Evolutionary conservation across 2,113 vertebrate genomes (phyloP), one percentile per base, ranked within the genome.

Genomic region (Sorex araneus): DNA sequence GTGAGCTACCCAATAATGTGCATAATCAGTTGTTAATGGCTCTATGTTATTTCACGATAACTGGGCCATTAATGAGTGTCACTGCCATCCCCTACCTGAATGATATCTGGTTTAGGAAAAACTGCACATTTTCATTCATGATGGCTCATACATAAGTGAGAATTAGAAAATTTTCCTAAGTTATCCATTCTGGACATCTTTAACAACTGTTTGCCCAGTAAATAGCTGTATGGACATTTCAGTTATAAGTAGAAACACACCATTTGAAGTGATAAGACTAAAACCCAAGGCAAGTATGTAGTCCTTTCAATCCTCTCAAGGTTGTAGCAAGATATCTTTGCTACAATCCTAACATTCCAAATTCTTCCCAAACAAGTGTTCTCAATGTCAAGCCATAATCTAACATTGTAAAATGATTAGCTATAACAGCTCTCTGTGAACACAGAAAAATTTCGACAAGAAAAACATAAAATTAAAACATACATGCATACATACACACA

Each of bases 21-120:
- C 94, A 92, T 97, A 97, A 97, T 96, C 95, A 96, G 91, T 94
- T 95, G 94, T 97, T 97, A 97, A 96, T 95, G 93, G 96, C 89
- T 92, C 96, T 94, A 77, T 86, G 89, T 89, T 97, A 80, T 86
- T 95, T 78, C 6, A 6, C 43, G 89, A 94, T 89, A 94, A 93
- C 71, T 89, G 84, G 87, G 92, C 91, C 95, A 96, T 95, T 95
- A 94, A 92, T 95, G 95, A 97, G 95, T 80, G 54, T 94, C 93
- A 85, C 4, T 6, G 73, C 78, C 87, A 43, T 71, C 60, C 73
- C 91, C 70, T 76, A 95, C 93, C 93, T 94, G 87, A 75, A 80
- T 89, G 40, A 45, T 54, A 77, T 28, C 54, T 80, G 64, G 79
- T 54, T 64, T 47, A 7, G 0, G 50, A 9, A 60, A 76, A 21